phyloP scores from a whole-genome alignment of 2,797 vertebrate species.

The Carduelis carduelis region DNA sequence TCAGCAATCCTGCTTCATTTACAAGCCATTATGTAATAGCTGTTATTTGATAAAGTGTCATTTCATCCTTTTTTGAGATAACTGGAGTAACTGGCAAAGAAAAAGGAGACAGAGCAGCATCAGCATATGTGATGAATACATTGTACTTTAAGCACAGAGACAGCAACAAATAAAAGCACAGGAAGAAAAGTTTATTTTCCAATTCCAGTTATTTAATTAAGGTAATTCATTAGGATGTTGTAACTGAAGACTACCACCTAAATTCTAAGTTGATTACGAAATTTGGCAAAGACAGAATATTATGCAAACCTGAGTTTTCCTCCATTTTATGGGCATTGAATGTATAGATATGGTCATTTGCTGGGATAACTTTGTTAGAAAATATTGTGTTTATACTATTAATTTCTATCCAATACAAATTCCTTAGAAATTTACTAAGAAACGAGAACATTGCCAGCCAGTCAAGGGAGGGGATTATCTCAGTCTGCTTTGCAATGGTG shows the following conservation, averaged over 20 bases:
- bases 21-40: background rate
- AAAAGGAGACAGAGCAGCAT: background rate
- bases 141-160: background rate
- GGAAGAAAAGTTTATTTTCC: background rate
- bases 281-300: background rate
- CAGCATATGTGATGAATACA: background rate
- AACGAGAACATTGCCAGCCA: background rate
- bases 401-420: background rate
- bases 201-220: background rate
- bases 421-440: background rate
- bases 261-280: background rate
- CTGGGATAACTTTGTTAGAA: background rate
- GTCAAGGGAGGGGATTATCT: background rate
- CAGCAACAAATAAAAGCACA: background rate
- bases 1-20: background rate
- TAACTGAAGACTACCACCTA: background rate
- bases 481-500: background rate
- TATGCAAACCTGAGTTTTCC: background rate
- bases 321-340: background rate
- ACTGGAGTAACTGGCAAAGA: background rate
- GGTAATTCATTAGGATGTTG: background rate
- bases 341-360: background rate
- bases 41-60: background rate
- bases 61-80: background rate
- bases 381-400: background rate